Conservation (phyloP, 2,797 vertebrate genomes). For the Mus spretus region DNA sequence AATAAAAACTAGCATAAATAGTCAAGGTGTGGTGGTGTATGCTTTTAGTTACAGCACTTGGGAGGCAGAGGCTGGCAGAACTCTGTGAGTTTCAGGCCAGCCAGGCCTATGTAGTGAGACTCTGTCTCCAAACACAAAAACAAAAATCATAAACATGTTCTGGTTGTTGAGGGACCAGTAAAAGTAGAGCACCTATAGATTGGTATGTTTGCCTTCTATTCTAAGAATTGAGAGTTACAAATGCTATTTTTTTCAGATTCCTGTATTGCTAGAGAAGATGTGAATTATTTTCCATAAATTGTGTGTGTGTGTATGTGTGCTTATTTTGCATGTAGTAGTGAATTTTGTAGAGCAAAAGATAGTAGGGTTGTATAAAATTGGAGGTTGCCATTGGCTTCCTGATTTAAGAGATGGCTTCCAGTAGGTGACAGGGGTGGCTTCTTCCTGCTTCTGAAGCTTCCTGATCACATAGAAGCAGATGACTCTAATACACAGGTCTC, state of each 20-base stretch:
- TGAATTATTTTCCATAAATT: background rate
- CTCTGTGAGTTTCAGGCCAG: background rate
- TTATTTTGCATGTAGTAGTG: fast-evolving
- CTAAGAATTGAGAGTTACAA: background rate
- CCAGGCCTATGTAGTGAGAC: background rate
- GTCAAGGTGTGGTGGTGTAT: background rate
- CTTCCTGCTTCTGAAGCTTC: conserved; percentile 7
- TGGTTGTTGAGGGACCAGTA: background rate
- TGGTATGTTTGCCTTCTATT: background rate
- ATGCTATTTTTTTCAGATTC: background rate
- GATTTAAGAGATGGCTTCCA: background rate
- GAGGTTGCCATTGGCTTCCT: background rate
- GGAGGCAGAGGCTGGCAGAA: background rate
- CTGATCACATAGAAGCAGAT: no score
- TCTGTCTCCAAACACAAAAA: background rate
- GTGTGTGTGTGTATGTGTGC: background rate
- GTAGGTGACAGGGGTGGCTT: background rate
- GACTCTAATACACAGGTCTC: background rate
- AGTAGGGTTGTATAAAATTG: background rate
- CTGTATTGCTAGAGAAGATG: background rate
- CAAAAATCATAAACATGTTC: background rate
- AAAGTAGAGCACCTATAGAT: background rate
- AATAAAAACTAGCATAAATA: background rate
- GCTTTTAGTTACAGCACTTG: background rate
- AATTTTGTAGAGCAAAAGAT: background rate